Evolutionary conservation across 2,113 vertebrate genomes (phyloP).

Genomic region (Erythrolamprus reginae): DNA sequence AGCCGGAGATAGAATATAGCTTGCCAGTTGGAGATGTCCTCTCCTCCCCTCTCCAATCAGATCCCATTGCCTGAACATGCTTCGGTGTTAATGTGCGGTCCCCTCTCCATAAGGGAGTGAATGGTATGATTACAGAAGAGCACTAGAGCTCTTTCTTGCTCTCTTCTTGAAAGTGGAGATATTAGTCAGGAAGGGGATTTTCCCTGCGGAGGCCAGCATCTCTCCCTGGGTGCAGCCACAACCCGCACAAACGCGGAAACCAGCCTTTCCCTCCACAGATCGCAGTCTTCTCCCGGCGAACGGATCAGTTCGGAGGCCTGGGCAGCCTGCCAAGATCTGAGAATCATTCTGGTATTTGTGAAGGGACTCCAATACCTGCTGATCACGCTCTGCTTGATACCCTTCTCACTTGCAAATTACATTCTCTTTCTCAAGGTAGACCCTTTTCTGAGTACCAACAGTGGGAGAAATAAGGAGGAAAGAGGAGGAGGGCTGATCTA

Average conservation of each 20-base stretch:
- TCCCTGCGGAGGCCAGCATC: neutral
- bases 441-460: neutral
- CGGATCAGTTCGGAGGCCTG: neutral
- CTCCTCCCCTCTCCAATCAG: slow-evolving; percentile 15
- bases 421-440: neutral
- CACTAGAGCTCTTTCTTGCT: neutral
- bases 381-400: neutral
- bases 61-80: neutral
- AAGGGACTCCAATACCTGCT: neutral
- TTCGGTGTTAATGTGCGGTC: neutral
- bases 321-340: neutral
- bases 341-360: neutral
- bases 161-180: neutral
- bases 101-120: slow-evolving; percentile 15
- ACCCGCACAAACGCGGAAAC: no score
- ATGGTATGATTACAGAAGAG: slow-evolving; percentile 30
- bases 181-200: neutral
- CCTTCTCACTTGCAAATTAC: neutral
- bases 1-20: rapidly evolving
- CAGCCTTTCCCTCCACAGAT: neutral
- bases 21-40: neutral
- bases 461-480: neutral
- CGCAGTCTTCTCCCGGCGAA: neutral
- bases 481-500: neutral
- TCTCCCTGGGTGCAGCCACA: neutral